Percentiles rank a stretch among this genome's conserved stretches.
Evolutionary conservation across 1,140 invertebrate species (phyloP).

Genomic region (Campoletis sonorensis): DNA sequence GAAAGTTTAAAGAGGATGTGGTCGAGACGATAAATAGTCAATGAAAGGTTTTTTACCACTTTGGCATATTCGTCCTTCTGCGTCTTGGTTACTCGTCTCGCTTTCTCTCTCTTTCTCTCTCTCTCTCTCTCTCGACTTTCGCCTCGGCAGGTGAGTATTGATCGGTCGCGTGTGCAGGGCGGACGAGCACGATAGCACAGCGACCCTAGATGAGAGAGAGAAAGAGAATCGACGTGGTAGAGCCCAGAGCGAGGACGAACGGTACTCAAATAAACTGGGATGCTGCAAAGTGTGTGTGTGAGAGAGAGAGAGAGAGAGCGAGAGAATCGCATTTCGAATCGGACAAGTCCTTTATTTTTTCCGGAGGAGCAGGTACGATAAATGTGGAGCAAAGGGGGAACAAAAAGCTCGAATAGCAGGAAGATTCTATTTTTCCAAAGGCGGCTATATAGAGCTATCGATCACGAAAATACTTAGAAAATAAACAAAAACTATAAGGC

Average conservation of each 20-base stretch:
- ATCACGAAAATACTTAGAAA: neutral
- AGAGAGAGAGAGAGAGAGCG: neutral
- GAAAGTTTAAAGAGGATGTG: neutral
- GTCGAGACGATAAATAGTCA: neutral
- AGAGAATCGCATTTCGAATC: constrained; percentile 1
- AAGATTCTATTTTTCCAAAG: neutral
- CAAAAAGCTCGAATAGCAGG: neutral
- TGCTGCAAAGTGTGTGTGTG: neutral
- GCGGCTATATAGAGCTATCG: neutral
- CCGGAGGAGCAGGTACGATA: neutral
- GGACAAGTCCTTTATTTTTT: constrained; percentile 5
- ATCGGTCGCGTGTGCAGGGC: constrained; percentile 55
- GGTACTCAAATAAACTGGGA: neutral
- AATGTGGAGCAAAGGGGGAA: neutral
- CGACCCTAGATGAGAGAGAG: constrained; percentile 27
- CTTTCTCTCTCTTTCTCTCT: neutral
- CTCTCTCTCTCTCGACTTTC: constrained; percentile 8
- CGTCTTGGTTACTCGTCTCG: neutral
- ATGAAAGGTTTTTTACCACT: constrained; percentile 1
- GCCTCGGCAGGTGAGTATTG: constrained; percentile 60
- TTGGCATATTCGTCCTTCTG: constrained; percentile 13
- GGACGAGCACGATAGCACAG: constrained; percentile 22
- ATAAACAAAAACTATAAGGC: too few relatives aligned
- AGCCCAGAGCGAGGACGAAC: neutral
- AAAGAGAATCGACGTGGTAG: neutral